phyloP scores from a whole-genome alignment of 2,888 invertebrate genomes.

The Coecobrya sp. region DNA sequence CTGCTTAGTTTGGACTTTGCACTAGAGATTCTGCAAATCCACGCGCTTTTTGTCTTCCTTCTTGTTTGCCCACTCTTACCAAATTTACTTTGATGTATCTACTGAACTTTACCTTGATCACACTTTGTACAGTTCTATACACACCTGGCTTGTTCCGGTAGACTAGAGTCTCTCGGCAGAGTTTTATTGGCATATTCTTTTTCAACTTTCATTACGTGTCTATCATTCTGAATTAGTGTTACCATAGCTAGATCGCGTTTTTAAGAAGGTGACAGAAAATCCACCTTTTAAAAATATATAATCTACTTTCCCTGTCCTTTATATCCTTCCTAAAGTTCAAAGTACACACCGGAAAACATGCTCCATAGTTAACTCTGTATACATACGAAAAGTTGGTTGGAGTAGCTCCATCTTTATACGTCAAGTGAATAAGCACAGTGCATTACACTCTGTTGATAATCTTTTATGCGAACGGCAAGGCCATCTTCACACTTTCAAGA shows the following conservation, averaged over 20 bases:
- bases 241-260: not conserved
- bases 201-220: constrained; percentile 68
- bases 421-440: too few species aligned
- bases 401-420: too few species aligned
- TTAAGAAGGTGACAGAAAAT: not conserved
- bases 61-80: not conserved
- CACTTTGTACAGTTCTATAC: not conserved
- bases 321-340: too few species aligned
- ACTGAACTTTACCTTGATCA: constrained; percentile 12
- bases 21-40: not conserved
- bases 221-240: constrained; percentile 34
- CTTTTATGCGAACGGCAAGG: too few species aligned
- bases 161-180: not conserved
- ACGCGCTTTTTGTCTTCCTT: not conserved
- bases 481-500: too few species aligned
- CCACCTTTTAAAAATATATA: not conserved
- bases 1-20: not conserved
- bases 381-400: too few species aligned
- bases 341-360: too few species aligned
- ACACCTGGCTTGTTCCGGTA: not conserved
- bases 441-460: too few species aligned
- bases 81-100: not conserved
- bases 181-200: constrained; percentile 61
- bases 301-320: not conserved
- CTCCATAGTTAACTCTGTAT: too few species aligned